A percentile compares a stretch with the other conserved stretches of the same genome.
phyloP scores from a whole-genome alignment of 2,888 invertebrate species.

The Drepana falcataria region DNA sequence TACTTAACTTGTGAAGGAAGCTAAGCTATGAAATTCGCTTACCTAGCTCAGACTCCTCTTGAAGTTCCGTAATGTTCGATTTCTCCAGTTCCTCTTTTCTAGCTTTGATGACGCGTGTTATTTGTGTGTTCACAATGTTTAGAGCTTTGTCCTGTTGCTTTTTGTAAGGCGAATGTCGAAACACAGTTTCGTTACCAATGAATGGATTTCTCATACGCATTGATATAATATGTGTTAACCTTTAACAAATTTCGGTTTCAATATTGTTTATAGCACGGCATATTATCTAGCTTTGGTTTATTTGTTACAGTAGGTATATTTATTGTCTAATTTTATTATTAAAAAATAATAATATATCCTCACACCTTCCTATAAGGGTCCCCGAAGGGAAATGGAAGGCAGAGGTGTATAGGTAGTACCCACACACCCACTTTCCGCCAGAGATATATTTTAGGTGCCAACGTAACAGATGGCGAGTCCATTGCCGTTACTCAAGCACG shows the following conservation, averaged over 20 bases:
- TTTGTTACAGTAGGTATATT: too few relatives aligned
- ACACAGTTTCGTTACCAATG: conserved; percentile 42
- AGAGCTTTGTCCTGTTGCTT: conserved; percentile 71
- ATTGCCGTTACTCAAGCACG: too few relatives aligned
- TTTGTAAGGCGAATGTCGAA: conserved; percentile 77
- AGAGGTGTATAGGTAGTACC: conserved; percentile 1
- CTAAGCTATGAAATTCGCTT: conserved; percentile 6
- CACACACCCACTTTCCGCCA: too few relatives aligned
- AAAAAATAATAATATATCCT: too few relatives aligned
- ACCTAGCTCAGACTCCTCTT: conserved; percentile 43
- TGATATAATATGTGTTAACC: conserved; percentile 37
- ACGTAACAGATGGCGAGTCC: too few relatives aligned
- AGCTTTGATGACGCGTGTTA: conserved; percentile 61
- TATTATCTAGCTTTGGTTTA: too few relatives aligned
- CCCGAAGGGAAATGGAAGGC: too few relatives aligned
- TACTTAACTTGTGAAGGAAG: too few relatives aligned
- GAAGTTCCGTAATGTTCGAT: conserved; percentile 32
- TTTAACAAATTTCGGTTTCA: conserved; percentile 15
- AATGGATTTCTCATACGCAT: conserved; percentile 55
- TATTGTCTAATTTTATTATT: too few relatives aligned
- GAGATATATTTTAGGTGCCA: too few relatives aligned
- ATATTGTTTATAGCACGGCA: too few relatives aligned
- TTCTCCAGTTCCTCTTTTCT: conserved; percentile 50
- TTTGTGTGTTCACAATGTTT: conserved; percentile 60
- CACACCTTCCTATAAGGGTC: too few relatives aligned